Evolutionary conservation across 2,113 vertebrate genomes (phyloP).

Genomic region (Stigmatopora argus): DNA sequence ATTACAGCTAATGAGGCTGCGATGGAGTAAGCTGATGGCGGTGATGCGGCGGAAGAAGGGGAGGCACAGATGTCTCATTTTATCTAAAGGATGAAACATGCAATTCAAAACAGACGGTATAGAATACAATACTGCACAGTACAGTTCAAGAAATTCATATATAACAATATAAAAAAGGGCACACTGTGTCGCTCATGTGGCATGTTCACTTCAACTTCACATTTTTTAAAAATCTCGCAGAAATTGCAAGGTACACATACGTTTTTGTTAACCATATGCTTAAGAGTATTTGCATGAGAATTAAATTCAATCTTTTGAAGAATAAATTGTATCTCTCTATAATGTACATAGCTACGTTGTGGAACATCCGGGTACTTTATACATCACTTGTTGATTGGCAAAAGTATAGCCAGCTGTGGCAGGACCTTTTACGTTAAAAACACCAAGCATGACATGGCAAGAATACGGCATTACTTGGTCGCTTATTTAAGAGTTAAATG

Average conservation of each 20-base stretch:
- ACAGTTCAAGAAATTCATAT: no score
- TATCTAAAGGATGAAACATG: conserved; percentile 19
- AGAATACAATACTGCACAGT: no score
- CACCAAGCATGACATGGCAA: not conserved
- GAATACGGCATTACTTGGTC: not conserved
- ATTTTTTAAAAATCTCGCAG: no score
- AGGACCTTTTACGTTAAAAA: not conserved
- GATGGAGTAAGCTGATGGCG: not conserved
- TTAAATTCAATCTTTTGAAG: no score
- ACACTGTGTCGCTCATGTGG: no score
- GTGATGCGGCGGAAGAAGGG: conserved; percentile 32
- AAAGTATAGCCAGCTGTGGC: not conserved
- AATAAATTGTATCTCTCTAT: no score
- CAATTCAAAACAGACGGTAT: no score
- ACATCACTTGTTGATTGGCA: not conserved
- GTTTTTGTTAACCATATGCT: no score
- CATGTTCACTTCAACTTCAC: no score
- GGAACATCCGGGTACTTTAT: not conserved
- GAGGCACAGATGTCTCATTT: conserved; percentile 39
- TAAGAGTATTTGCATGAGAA: no score
- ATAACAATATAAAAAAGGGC: no score
- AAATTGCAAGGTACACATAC: no score
- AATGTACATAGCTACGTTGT: not conserved
- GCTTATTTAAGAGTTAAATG: not conserved
- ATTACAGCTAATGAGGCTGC: not conserved